phyloP scores from a whole-genome alignment of 2,113 vertebrate genomes.

The Sturnus vulgaris region DNA sequence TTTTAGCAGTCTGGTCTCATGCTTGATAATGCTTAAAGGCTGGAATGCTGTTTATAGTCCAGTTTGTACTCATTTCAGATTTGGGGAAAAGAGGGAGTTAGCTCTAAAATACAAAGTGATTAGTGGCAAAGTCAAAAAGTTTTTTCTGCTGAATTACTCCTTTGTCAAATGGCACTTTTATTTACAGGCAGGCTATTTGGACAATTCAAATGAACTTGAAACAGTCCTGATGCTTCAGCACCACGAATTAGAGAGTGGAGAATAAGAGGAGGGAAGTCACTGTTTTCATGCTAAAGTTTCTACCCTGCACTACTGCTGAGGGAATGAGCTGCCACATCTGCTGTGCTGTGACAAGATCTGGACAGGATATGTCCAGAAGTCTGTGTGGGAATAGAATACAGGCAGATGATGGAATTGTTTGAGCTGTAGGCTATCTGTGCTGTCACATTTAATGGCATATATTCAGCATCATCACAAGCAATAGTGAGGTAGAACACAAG shows the following conservation, averaged over 20 bases:
- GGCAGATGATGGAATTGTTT: conserved; percentile 15
- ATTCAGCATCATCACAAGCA: not conserved
- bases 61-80: not conserved
- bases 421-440: not conserved
- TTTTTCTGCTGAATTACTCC: not conserved
- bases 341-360: conserved; percentile 3
- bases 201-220: not conserved
- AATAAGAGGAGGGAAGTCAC: not conserved
- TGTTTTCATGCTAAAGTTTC: not conserved
- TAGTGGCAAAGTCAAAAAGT: not conserved
- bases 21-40: not conserved
- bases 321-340: conserved; percentile 33
- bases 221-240: not conserved
- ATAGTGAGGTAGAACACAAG: not conserved
- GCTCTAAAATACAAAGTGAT: not conserved
- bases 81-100: not conserved
- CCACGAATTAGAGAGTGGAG: fast-evolving
- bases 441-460: not conserved
- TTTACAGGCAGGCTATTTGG: not conserved
- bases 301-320: not conserved
- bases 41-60: not conserved
- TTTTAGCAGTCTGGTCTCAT: not conserved
- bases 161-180: not conserved
- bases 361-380: not conserved
- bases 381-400: not conserved